Evolutionary conservation across 37 sponge, comb jelly and placozoan species (phyloP).

Genomic region (Eunapius fragilis): DNA sequence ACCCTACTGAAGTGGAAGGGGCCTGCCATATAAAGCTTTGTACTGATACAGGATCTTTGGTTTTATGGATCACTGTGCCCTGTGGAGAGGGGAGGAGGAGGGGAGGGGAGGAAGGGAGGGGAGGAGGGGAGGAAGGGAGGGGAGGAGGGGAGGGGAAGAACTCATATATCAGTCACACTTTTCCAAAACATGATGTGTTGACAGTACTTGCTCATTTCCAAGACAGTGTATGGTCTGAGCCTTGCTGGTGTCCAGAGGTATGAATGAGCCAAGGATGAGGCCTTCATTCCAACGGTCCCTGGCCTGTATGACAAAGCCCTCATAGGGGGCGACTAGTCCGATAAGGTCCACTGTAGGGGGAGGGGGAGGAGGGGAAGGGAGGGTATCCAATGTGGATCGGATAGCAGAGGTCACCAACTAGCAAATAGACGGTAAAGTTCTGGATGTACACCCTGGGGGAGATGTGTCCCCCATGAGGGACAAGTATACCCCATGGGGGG

Average conservation of each 20-base stretch:
- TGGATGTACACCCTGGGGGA: too few species aligned
- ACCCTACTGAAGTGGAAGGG: not conserved
- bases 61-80: not conserved
- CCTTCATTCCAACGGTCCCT: not conserved
- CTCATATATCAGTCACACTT: not conserved
- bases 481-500: too few species aligned
- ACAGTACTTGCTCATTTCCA: not conserved
- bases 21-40: not conserved
- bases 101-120: not conserved
- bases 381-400: not conserved
- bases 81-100: not conserved
- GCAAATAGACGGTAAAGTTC: too few species aligned
- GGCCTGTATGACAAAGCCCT: not conserved
- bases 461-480: too few species aligned
- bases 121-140: not conserved
- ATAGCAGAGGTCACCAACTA: not conserved
- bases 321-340: not conserved
- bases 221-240: not conserved
- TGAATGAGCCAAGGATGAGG: not conserved
- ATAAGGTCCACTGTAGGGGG: constrained; percentile 1
- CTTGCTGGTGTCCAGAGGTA: not conserved
- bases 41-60: not conserved
- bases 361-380: not conserved
- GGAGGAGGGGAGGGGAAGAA: not conserved
- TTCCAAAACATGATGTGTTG: not conserved